Base-by-base conservation (phyloP, 1,140 invertebrate genomes). In the Penaeus vannamei region DNA sequence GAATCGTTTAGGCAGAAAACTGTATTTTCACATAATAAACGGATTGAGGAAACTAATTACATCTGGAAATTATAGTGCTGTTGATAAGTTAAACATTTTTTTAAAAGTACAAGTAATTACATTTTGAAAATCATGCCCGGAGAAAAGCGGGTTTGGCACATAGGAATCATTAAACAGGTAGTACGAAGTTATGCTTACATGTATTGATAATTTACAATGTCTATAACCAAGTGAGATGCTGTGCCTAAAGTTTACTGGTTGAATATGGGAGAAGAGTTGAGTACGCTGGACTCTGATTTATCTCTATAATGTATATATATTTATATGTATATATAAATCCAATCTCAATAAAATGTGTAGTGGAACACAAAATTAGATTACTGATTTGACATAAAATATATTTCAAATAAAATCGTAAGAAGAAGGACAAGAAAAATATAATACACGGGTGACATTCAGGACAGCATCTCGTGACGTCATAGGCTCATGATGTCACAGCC, bases 111-210 rank as follows among this genome's bases (percentile, higher is more conserved):
- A 32, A 36, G 72, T 76, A 32, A 76, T 76, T 76, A 36, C 72
- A 76, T 76, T 76, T 76, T 76, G 72, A 76, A 76, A 76, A 76
- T 76, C 29, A 32, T 76, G 81, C 87, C 87, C 59, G 66, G 42
- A 36, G 46, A 77, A 76, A 81, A 88, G 81, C 64, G 87, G 87
- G 81, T 89, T 89, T 89, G 87, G 87, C 87, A 89, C 87, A 89
- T 89, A 62, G 60, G 87, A 62, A 66, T 89, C 53, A 84, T 60
- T 84, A 89, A 69, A 89, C 87, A 84, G 85, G 59, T 60, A 66
- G 42, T 76, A 76, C 72, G 42, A 32, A 29, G 72, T 76, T 76
- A 76, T 7, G 29, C 23, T 76, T 76, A 76, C n/a, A 76, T 76
- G 29, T 76, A 76, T 36, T 36, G 42, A 20, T 76, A 76, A 29